These are phyloP conservation scores for Tor tambroides DNA, from an alignment of 2,113 vertebrate species.

Conservation along the genomic window DNA sequence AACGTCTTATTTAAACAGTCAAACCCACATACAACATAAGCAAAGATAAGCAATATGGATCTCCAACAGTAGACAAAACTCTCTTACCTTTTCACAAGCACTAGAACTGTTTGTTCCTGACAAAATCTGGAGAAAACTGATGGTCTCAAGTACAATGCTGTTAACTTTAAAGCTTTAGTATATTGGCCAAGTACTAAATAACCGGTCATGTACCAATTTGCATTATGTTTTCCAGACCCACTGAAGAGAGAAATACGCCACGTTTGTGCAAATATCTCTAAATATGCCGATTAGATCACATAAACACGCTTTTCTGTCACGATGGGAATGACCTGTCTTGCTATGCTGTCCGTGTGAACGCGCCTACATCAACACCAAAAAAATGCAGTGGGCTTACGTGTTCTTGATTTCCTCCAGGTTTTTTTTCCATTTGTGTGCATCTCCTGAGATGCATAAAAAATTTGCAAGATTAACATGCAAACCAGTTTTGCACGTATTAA, in stretches of 20 bases:
- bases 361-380: not conserved
- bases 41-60: not conserved
- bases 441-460: no score
- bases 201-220: not conserved
- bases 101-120: not conserved
- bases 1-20: not conserved
- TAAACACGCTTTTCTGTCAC: not conserved
- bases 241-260: not conserved
- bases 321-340: not conserved
- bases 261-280: not conserved
- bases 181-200: not conserved
- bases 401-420: not conserved
- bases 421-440: no score
- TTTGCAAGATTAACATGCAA: not conserved
- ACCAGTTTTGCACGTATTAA: not conserved
- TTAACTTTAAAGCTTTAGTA: not conserved
- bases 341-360: accelerated
- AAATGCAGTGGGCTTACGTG: not conserved
- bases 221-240: not conserved
- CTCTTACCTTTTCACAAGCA: not conserved
- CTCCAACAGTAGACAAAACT: not conserved
- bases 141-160: not conserved
- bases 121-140: not conserved
- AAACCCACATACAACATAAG: not conserved
- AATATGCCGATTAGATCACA: not conserved